These are phyloP conservation scores for Neosalanx taihuensis DNA, from an alignment of 2,797 vertebrate genomes.

Conservation along the genomic window DNA sequence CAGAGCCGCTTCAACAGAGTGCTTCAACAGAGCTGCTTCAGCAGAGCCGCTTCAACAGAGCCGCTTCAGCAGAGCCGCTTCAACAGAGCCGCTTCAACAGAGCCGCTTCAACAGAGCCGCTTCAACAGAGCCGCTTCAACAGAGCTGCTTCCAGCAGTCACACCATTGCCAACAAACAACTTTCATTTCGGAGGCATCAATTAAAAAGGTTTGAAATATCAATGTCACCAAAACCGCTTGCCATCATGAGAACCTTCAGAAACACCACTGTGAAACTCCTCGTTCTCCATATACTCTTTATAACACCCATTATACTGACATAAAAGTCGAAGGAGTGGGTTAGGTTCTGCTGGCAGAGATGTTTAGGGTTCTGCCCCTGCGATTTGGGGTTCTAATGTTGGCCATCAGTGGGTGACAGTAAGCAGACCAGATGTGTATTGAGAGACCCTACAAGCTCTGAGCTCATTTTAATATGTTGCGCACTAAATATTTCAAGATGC, in stretches of 20 bases:
- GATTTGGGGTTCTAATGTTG: conserved; percentile 13
- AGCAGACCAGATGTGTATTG: conserved; percentile 1
- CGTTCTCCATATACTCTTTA: conserved; percentile 12
- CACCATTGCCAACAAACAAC: neutral
- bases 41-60: too few species aligned
- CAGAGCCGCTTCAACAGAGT: too few species aligned
- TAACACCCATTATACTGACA: conserved; percentile 5
- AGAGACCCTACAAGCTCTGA: conserved; percentile 21
- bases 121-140: too few species aligned
- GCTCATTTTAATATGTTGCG: conserved; percentile 15
- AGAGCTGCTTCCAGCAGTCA: neutral
- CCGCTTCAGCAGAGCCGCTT: too few species aligned
- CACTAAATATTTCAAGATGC: conserved; percentile 20
- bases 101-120: too few species aligned
- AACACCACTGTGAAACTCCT: neutral
- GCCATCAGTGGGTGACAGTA: neutral
- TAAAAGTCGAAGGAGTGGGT: conserved; percentile 16
- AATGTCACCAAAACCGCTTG: neutral
- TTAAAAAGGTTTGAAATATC: neutral
- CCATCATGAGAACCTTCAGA: neutral
- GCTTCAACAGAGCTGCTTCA: too few species aligned
- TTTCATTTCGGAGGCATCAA: neutral
- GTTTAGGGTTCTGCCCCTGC: conserved; percentile 11
- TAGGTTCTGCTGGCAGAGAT: conserved; percentile 12
- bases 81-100: too few species aligned